Conservation (phyloP, 1,140 invertebrate species). For the Nasonia longicornis region DNA sequence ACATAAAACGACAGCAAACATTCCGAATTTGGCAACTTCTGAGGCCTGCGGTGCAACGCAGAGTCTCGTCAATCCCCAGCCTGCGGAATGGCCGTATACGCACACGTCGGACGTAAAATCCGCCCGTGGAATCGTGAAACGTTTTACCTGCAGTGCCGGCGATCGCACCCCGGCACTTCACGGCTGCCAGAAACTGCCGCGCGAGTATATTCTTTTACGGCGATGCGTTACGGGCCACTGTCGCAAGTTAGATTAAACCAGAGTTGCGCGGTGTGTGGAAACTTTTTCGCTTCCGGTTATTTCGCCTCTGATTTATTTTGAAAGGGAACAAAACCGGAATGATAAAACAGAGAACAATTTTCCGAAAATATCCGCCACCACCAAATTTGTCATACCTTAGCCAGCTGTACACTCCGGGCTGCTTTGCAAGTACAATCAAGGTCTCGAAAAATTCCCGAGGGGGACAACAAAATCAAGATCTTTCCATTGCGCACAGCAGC, state of each 20-base stretch:
- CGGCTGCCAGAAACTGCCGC: background rate
- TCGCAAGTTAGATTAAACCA: background rate
- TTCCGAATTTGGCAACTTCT: background rate
- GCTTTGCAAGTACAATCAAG: background rate
- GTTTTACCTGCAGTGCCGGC: background rate
- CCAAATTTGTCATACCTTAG: background rate
- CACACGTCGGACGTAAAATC: no score
- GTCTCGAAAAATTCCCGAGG: background rate
- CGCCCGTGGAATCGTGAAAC: background rate
- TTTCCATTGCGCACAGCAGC: background rate
- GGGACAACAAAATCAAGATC: background rate
- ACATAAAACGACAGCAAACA: background rate
- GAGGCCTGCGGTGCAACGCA: background rate
- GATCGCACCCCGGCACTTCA: background rate
- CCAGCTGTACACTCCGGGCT: background rate
- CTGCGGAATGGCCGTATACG: background rate
- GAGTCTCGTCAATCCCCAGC: background rate
- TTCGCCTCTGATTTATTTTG: background rate
- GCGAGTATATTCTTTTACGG: background rate
- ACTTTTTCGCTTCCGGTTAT: background rate
- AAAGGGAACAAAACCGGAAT: no score
- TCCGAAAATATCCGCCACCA: background rate
- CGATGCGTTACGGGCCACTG: background rate
- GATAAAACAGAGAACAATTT: no score
- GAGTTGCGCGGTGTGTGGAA: background rate